phyloP scores from a whole-genome alignment of 2,113 vertebrate genomes.

The Dipodomys merriami region DNA sequence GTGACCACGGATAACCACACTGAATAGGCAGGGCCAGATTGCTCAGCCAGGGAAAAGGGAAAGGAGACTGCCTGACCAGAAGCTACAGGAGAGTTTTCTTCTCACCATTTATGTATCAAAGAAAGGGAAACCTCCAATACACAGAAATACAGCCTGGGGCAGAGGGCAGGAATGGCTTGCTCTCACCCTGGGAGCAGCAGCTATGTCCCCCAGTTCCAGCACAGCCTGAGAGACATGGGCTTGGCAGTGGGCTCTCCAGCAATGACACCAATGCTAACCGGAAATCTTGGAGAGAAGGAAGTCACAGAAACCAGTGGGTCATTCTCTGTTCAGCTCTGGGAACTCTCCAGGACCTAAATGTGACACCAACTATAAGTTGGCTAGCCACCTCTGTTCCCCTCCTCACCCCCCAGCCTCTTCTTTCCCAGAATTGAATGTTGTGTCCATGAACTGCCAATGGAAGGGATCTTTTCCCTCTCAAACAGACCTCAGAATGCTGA shows the following conservation, averaged over 20 bases:
- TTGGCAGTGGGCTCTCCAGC: background rate
- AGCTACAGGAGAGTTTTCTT: conserved; percentile 27
- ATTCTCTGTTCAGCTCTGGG: background rate
- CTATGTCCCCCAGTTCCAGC: accelerated
- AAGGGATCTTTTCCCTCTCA: conserved; percentile 41
- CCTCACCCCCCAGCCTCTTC: background rate
- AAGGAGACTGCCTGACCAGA: background rate
- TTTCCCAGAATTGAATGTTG: background rate
- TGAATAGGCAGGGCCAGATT: accelerated
- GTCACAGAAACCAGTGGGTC: background rate
- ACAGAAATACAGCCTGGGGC: background rate
- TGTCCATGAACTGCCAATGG: conserved; percentile 33
- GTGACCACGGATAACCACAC: background rate
- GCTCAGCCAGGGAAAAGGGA: background rate
- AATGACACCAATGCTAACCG: background rate
- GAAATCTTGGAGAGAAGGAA: conserved; percentile 35
- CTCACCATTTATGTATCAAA: conserved; percentile 52
- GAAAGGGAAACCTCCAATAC: conserved; percentile 26
- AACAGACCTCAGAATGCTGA: conserved; percentile 62
- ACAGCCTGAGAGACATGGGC: background rate
- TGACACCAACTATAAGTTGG: background rate
- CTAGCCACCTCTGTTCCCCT: background rate
- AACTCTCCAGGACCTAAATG: background rate
- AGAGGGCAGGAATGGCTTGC: background rate
- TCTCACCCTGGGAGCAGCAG: no score